Percentiles rank a stretch among this genome's conserved stretches.
These are phyloP conservation scores for Sylvicola cinctus DNA, from an alignment of 2,888 invertebrate genomes.

Conservation along the genomic window DNA sequence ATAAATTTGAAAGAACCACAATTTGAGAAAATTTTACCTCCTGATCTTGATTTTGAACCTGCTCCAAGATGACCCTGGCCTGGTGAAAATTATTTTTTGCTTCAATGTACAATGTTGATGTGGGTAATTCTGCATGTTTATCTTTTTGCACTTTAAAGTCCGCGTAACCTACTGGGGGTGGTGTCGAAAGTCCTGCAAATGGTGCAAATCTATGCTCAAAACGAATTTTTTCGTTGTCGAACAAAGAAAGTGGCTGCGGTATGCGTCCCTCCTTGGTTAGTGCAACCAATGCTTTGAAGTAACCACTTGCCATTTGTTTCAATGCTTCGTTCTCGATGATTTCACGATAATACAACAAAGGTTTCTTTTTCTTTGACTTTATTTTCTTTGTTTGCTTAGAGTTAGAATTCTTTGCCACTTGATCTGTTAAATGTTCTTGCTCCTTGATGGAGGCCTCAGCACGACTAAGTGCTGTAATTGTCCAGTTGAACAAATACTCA, in stretches of 20 bases:
- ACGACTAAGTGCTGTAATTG: slow-evolving; percentile 72
- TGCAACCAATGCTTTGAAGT: slow-evolving; percentile 84
- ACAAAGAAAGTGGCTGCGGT: slow-evolving; percentile 63
- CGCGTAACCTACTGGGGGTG: slow-evolving; percentile 77
- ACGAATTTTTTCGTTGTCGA: slow-evolving; percentile 83
- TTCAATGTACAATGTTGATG: slow-evolving; percentile 48
- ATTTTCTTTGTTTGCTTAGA: slow-evolving; percentile 23
- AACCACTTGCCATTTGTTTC: slow-evolving; percentile 88
- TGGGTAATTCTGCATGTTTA: slow-evolving; percentile 33
- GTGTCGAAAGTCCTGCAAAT: slow-evolving; percentile 65
- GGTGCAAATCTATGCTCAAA: slow-evolving; percentile 89
- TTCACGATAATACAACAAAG: slow-evolving; percentile 58
- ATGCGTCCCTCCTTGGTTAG: slow-evolving; percentile 77
- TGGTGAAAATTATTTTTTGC: slow-evolving; percentile 87
- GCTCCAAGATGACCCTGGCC: slow-evolving; percentile 65
- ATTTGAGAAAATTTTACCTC: slow-evolving; percentile 32
- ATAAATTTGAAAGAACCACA: background rate
- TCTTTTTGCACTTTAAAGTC: slow-evolving; percentile 70
- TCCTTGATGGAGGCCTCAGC: slow-evolving; percentile 36
- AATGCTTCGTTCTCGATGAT: slow-evolving; percentile 77
- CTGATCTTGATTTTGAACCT: slow-evolving; percentile 56
- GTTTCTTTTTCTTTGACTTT: slow-evolving; percentile 43
- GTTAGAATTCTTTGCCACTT: slow-evolving; percentile 14
- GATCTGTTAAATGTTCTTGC: slow-evolving; percentile 13
- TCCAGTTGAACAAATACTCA: slow-evolving; percentile 86